phyloP scores from a whole-genome alignment of 1,140 invertebrate species.

The Drosophila seguyi region DNA sequence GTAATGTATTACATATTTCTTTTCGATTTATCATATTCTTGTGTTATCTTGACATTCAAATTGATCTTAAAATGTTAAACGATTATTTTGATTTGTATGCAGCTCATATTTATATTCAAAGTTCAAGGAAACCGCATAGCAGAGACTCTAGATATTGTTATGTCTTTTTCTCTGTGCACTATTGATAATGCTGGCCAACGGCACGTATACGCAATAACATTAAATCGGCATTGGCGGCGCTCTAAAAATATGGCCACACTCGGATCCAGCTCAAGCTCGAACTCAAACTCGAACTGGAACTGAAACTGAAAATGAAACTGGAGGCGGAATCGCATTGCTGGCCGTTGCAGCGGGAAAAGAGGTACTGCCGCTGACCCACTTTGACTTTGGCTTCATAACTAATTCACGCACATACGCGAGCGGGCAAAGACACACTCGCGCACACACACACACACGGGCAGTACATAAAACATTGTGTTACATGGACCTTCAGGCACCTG shows the following conservation, averaged over 20 bases:
- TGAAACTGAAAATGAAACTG: slow-evolving; percentile 31
- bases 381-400: slow-evolving; percentile 84
- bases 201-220: slow-evolving; percentile 81
- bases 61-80: neutral
- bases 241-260: slow-evolving; percentile 68
- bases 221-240: slow-evolving; percentile 57
- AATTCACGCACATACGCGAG: slow-evolving; percentile 68
- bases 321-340: slow-evolving; percentile 14
- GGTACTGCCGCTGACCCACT: slow-evolving; percentile 72
- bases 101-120: neutral
- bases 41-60: neutral
- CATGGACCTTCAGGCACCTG: slow-evolving; percentile 78
- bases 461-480: slow-evolving; percentile 81
- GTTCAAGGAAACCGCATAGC: neutral
- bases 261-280: slow-evolving; percentile 25
- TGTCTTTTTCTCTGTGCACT: slow-evolving; percentile 25
- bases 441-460: slow-evolving; percentile 48
- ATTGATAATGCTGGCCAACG: slow-evolving; percentile 57
- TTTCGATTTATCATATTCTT: neutral
- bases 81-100: neutral
- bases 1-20: neutral
- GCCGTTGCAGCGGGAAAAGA: slow-evolving; percentile 55
- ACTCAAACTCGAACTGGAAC: slow-evolving; percentile 7
- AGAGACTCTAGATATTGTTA: slow-evolving; percentile 1
- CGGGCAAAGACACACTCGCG: slow-evolving; percentile 6